These are phyloP conservation scores for Discoglossus pictus DNA, from an alignment of 2,797 vertebrate genomes.

Conservation along the genomic window DNA sequence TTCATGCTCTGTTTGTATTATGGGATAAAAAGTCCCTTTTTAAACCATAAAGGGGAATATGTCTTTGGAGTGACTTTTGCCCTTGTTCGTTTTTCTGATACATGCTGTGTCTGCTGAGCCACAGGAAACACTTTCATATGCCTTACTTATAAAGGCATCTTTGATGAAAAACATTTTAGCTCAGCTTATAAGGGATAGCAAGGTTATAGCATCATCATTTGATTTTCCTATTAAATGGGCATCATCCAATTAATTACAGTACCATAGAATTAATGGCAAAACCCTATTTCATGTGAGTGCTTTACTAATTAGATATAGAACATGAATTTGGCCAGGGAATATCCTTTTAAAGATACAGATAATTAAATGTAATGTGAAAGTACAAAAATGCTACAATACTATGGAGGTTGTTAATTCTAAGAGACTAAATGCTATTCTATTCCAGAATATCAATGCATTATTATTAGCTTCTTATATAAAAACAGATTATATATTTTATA, in stretches of 20 bases:
- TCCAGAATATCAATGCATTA: no score
- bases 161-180: conserved; percentile 21
- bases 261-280: conserved; percentile 1
- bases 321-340: no score
- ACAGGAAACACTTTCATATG: conserved; percentile 10
- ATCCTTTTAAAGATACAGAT: no score
- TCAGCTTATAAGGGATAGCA: rapidly evolving
- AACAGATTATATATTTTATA: no score
- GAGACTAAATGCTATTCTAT: no score
- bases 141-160: conserved; percentile 4
- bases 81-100: conserved; percentile 8
- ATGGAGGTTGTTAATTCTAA: no score
- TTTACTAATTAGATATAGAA: no score
- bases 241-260: background rate
- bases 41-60: conserved; percentile 15
- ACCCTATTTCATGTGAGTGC: no score
- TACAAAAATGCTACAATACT: no score
- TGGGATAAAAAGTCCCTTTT: background rate
- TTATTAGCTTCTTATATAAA: no score
- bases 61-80: conserved; percentile 36
- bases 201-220: background rate
- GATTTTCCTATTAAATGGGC: background rate
- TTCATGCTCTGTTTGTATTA: background rate
- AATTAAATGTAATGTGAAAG: no score
- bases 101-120: conserved; percentile 31